A percentile compares a stretch with the other conserved stretches of the same genome.
phyloP scores from a whole-genome alignment of 2,888 invertebrate genomes.

The Aphidoletes aphidimyza region DNA sequence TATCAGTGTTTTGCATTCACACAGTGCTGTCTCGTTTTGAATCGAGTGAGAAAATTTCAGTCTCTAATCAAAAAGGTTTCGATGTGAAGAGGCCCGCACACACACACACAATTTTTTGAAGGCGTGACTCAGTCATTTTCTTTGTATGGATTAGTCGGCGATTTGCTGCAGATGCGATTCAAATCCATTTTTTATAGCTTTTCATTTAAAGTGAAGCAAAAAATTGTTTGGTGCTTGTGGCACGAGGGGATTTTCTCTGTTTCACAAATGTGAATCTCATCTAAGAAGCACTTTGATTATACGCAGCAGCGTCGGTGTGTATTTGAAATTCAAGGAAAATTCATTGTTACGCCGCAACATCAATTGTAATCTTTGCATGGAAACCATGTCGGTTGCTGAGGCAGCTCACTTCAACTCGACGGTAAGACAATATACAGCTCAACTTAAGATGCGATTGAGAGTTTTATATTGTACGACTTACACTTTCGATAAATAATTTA shows the following conservation, averaged over 20 bases:
- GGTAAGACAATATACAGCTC: not conserved
- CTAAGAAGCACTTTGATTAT: not conserved
- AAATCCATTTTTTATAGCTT: not conserved
- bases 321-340: constrained; percentile 7
- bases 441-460: not conserved
- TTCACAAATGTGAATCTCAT: not conserved
- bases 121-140: not conserved
- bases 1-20: no score
- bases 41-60: not conserved
- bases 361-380: not conserved
- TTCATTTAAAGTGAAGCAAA: not conserved
- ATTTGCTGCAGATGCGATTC: constrained; percentile 19
- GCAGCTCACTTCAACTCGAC: not conserved
- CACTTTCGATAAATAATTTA: constrained; percentile 51
- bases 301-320: not conserved
- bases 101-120: not conserved
- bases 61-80: no score
- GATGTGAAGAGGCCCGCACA: not conserved
- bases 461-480: not conserved
- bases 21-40: not conserved
- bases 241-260: not conserved
- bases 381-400: not conserved
- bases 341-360: not conserved
- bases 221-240: not conserved
- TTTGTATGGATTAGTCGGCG: not conserved